These are phyloP conservation scores for Hormaphis cornu DNA, from an alignment of 1,140 invertebrate species.

Conservation along the genomic window DNA sequence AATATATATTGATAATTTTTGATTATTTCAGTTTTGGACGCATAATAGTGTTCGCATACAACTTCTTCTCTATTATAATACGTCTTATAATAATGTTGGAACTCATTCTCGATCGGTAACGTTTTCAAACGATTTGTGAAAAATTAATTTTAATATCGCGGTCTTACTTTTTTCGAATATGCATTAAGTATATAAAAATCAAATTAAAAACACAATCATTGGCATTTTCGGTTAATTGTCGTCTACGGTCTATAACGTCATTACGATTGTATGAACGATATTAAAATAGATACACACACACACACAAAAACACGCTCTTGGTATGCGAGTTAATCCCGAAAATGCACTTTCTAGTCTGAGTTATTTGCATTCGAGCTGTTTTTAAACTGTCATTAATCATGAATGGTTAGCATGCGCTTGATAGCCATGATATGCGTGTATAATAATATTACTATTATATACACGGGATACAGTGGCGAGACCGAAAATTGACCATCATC, in stretches of 20 bases:
- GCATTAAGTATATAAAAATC: too few relatives aligned
- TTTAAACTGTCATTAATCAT: conserved; percentile 21
- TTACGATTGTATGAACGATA: not conserved
- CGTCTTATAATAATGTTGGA: too few relatives aligned
- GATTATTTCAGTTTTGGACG: too few relatives aligned
- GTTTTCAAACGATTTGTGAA: too few relatives aligned
- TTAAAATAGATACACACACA: not conserved
- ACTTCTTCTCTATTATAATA: too few relatives aligned
- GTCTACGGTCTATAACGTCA: not conserved
- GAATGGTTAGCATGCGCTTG: not conserved
- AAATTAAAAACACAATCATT: conserved; percentile 5
- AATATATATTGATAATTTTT: too few relatives aligned
- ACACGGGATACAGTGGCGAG: conserved; percentile 3
- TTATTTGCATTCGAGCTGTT: conserved; percentile 14
- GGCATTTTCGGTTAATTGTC: not conserved
- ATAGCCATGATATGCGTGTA: not conserved
- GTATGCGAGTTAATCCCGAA: conserved; percentile 16
- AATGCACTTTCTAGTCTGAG: conserved; percentile 19
- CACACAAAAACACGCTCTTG: not conserved
- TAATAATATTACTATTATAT: not conserved
- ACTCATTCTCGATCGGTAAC: too few relatives aligned
- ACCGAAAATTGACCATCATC: not conserved
- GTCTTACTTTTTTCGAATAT: too few relatives aligned
- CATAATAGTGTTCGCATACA: too few relatives aligned
- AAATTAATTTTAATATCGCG: too few relatives aligned